Evolutionary conservation across 2,888 invertebrate species (phyloP), one percentile per base, ranked within the genome.

Genomic region (Clivina fossor): DNA sequence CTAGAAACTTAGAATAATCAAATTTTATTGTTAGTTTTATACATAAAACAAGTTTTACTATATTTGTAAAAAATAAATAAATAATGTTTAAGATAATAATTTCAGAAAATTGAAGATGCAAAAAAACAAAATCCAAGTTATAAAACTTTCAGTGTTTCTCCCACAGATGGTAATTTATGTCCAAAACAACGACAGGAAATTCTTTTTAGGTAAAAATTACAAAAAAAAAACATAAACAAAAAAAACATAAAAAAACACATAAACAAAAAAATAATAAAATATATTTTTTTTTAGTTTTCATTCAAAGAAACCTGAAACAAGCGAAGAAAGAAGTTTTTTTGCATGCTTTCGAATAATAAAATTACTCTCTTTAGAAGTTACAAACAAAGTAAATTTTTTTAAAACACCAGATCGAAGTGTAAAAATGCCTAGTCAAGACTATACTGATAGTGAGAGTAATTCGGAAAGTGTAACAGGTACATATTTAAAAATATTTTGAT

Each of bases 321-420:
- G 18, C n/a, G 9, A 16, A 16, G 43, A 41, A 15, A 19, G 7
- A 9, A 13, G 11, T 7, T 38, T 30, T 20, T 55, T 55, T 15
- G n/a, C 47, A 26, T 55, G 35, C 8, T 55, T 28, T 30, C 46
- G 55, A 19, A 8, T 55, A 4, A 47, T 47, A 7, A 16, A 47
- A 20, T 15, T 55, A 11, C n/a, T n/a, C n/a, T n/a, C n/a, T n/a
- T n/a, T n/a, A n/a, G n/a, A n/a, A n/a, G n/a, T n/a, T n/a, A n/a
- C n/a, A n/a, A n/a, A n/a, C n/a, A n/a, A n/a, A n/a, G n/a, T n/a
- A n/a, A n/a, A n/a, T n/a, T n/a, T n/a, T n/a, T n/a, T n/a, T n/a
- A n/a, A n/a, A n/a, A n/a, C n/a, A n/a, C n/a, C n/a, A n/a, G n/a
- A n/a, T n/a, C n/a, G n/a, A n/a, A n/a, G n/a, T n/a, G n/a, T n/a